Evolutionary conservation across 2,113 vertebrate genomes (phyloP), one percentile per base, ranked within the genome.

Genomic region (Cephalopterus ornatus): DNA sequence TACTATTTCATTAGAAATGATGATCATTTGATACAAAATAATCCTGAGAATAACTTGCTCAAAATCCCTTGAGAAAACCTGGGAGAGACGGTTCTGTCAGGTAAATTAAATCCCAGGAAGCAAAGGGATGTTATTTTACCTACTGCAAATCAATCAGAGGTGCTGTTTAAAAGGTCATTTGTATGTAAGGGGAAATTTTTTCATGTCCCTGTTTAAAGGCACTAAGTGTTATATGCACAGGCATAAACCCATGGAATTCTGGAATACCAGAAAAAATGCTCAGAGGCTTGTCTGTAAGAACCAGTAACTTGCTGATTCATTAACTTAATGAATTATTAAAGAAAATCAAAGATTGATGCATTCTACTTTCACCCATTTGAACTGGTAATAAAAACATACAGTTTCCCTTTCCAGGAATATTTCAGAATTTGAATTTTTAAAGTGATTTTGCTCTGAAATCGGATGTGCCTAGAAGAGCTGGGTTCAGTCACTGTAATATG

Each of bases 101-200:
- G 56, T 70, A 91, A 92, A 75, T 95, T 68, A 63, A 76, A 76
- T 30, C 63, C 30, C 46, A 61, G 89, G 89, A 70, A 84, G 21
- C 65, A 93, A 37, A 13, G 41, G 65, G 58, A 88, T 89, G 81
- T 93, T 93, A 75, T 90, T 79, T 85, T 67, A 55, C 67, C 84
- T 65, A 32, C 63, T 88, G 73, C 62, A 93, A 81, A 67, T 84
- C 73, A 66, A 63, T 82, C 93, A 79, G 2, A 66, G 77, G 42
- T 90, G 41, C 86, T 92, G 37, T 83, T 94, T 91, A 91, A 96
- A 95, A 94, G 90, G 85, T 86, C 81, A 91, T 92, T 96, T 95
- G 37, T 88, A 85, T 84, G 78, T 86, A 95, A 93, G 91, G 56
- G 66, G 70, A 74, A 63, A 41, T 9, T 66, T 83, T 78, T 66